These are phyloP conservation scores for Chrysemys picta DNA, from an alignment of 2,113 vertebrate genomes.

Conservation along the genomic window DNA sequence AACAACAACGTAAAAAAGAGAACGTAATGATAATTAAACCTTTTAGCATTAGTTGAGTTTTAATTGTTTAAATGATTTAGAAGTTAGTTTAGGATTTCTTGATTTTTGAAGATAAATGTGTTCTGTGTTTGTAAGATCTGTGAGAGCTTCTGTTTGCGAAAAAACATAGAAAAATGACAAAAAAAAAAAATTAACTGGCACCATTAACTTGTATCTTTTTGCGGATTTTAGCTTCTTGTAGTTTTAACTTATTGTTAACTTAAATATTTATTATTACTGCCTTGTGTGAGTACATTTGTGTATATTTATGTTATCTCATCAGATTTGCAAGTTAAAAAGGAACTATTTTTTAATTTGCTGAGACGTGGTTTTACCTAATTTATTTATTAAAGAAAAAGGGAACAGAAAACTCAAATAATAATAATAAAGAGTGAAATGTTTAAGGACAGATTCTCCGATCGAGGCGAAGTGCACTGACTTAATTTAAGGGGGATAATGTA, in stretches of 20 bases:
- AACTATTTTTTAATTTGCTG: slow-evolving; percentile 86
- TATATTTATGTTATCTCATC: slow-evolving; percentile 93
- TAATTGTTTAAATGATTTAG: slow-evolving; percentile 89
- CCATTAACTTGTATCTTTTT: slow-evolving; percentile 90
- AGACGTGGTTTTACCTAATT: slow-evolving; percentile 88
- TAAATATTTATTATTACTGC: slow-evolving; percentile 94
- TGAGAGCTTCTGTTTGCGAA: slow-evolving; percentile 90
- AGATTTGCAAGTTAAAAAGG: slow-evolving; percentile 92
- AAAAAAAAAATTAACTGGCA: slow-evolving; percentile 85
- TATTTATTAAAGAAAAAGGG: slow-evolving; percentile 85
- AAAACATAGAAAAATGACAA: slow-evolving; percentile 76
- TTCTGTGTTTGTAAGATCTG: slow-evolving; percentile 92
- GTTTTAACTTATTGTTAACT: slow-evolving; percentile 95
- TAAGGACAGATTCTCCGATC: slow-evolving; percentile 87
- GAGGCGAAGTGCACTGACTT: slow-evolving; percentile 87
- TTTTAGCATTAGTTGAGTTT: slow-evolving; percentile 85
- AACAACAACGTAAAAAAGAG: not conserved
- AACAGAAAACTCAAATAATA: slow-evolving; percentile 83
- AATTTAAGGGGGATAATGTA: slow-evolving; percentile 81
- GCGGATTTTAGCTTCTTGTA: slow-evolving; percentile 90
- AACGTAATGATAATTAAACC: slow-evolving; percentile 41
- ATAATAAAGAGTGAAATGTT: slow-evolving; percentile 80
- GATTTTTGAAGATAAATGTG: slow-evolving; percentile 87
- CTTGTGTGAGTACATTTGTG: slow-evolving; percentile 92
- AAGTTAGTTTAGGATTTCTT: slow-evolving; percentile 88